Base-by-base conservation (phyloP, 2,797 vertebrate species). In the Anolis apletophallus region DNA sequence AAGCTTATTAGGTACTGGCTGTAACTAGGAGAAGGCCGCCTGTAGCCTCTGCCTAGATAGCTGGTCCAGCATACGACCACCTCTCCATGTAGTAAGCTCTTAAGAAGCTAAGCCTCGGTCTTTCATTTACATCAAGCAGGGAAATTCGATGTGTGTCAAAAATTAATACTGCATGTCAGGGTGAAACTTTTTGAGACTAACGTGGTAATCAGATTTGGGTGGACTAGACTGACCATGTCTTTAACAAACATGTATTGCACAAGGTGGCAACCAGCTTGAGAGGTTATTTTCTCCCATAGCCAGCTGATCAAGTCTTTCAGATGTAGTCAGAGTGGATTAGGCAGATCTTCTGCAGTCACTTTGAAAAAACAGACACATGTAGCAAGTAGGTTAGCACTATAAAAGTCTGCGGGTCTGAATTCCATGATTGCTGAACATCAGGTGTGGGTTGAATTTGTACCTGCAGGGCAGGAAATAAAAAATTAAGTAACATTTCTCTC, bases 401-500 rank as follows among this genome's bases (percentile, higher is more conserved):
- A 97, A 95, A 90, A 97, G 96, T 91, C 96, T 96, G 91, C 93
- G 96, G 83, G 95, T 95, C 85, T 93, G 94, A 81, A 96, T 79
- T 32, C 92, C 93, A 0, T 96, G 97, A 89, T 91, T 93, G 89
- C 73, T 91, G 91, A 99, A 99, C 98, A 99, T 98, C 91, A 98
- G 96, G 8, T 96, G 96, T 3, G 98, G 98, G 88, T 99, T 97
- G 85, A 98, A 99, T 88, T 94, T 97, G 87, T 98, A 99, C 88
- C 98, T 99, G 7, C 0, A 68, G 23, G 86, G 73, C 1, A 84
- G 75, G 64, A 46, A 87, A 82, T 36, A 83, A 77, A 3, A 54
- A 77, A 16, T 5, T 16, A 74, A 32, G n/a, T 54, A 26, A 46
- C 61, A 52, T 7, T 57, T 2, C 32, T 67, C 32, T 55, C 21